phyloP scores from a whole-genome alignment of 2,113 vertebrate genomes.

The Nerophis lumbriciformis region DNA sequence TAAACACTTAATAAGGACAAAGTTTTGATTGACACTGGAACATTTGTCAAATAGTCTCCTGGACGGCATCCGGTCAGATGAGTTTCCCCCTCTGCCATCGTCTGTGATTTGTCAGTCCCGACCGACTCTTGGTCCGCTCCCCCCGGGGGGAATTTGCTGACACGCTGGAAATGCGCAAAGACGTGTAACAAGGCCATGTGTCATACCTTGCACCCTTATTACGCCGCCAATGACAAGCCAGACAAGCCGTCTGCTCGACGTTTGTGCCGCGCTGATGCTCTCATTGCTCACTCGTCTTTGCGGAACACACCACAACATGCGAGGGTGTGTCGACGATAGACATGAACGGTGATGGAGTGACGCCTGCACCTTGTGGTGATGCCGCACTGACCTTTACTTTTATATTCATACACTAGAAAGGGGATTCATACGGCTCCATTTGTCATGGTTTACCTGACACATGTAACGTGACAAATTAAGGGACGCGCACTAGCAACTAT shows the following conservation, averaged over 20 bases:
- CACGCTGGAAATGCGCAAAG: slow-evolving; percentile 60
- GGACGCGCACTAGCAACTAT: no score
- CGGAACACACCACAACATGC: slow-evolving; percentile 40
- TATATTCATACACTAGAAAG: no score
- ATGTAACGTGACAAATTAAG: no score
- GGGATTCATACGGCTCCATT: no score
- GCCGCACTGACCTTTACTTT: no score
- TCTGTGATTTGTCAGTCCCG: slow-evolving; percentile 54
- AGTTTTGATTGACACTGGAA: slow-evolving; percentile 31
- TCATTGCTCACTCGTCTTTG: slow-evolving; percentile 38
- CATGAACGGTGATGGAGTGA: slow-evolving; percentile 31
- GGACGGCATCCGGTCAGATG: slow-evolving; percentile 33
- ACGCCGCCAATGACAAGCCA: slow-evolving; percentile 56
- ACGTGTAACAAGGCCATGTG: slow-evolving; percentile 64
- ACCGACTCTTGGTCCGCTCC: slow-evolving; percentile 34
- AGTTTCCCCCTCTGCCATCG: slow-evolving; percentile 37
- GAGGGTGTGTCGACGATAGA: slow-evolving; percentile 19
- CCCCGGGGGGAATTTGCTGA: slow-evolving; percentile 52
- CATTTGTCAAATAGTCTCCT: slow-evolving; percentile 6
- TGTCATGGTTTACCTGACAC: no score
- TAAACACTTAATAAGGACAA: slow-evolving; percentile 22
- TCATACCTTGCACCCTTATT: slow-evolving; percentile 67
- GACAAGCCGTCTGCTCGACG: slow-evolving; percentile 54
- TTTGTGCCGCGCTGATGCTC: slow-evolving; percentile 15
- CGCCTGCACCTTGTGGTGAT: no score